These are phyloP conservation scores for Eupithecia vulgata DNA, from an alignment of 2,888 invertebrate species.

Conservation along the genomic window DNA sequence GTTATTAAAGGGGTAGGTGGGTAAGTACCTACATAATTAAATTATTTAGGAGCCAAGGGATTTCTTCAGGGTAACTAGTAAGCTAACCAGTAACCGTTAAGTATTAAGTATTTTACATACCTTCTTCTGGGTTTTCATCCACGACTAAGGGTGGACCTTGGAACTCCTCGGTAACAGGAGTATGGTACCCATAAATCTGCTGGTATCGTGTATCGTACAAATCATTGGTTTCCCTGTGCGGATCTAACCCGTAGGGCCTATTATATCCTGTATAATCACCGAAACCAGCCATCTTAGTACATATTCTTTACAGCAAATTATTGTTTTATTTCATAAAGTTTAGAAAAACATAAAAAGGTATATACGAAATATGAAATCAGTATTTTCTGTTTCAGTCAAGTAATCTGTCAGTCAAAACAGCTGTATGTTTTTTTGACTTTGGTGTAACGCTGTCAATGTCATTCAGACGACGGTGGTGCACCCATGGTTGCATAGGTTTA, in stretches of 20 bases:
- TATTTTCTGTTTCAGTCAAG: background rate
- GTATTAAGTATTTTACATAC: slow-evolving; percentile 52
- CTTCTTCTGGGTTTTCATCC: slow-evolving; percentile 77
- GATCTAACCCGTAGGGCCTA: slow-evolving; percentile 76
- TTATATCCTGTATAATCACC: slow-evolving; percentile 75
- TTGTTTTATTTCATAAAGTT: slow-evolving; percentile 33
- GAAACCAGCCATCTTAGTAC: slow-evolving; percentile 75
- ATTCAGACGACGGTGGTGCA: background rate
- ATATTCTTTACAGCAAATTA: slow-evolving; percentile 28
- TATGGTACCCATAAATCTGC: slow-evolving; percentile 80
- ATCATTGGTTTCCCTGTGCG: slow-evolving; percentile 75
- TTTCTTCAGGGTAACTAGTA: background rate
- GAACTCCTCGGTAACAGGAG: slow-evolving; percentile 77
- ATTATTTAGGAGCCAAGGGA: background rate
- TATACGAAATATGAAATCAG: background rate
- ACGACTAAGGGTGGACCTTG: slow-evolving; percentile 79
- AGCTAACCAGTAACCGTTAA: background rate
- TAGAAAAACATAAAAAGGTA: slow-evolving; percentile 30
- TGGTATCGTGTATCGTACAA: slow-evolving; percentile 79
- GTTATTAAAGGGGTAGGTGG: background rate
- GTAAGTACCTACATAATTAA: background rate
- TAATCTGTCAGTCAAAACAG: background rate
- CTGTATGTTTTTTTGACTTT: background rate
- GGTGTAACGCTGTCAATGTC: background rate
- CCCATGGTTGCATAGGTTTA: too few species aligned